phyloP scores from a whole-genome alignment of 1,140 invertebrate genomes.

The Lucilia sericata region DNA sequence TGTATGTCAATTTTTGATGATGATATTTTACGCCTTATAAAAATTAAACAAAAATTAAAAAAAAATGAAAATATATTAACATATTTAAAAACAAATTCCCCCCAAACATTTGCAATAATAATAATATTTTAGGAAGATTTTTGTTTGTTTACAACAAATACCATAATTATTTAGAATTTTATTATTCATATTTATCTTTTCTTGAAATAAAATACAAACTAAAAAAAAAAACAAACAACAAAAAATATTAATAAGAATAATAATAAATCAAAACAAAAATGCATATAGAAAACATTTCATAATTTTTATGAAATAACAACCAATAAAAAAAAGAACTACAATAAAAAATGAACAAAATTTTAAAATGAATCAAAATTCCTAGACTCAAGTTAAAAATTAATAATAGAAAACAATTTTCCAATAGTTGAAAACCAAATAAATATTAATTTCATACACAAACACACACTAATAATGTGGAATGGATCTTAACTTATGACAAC shows the following conservation, averaged over 20 bases:
- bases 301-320: not conserved
- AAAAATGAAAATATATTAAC: conserved; percentile 24
- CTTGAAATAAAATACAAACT: not conserved
- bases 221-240: not conserved
- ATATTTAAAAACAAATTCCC: conserved; percentile 34
- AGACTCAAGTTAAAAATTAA: not conserved
- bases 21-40: conserved; percentile 48
- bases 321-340: not conserved
- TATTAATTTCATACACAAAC: not conserved
- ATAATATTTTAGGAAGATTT: conserved; percentile 25
- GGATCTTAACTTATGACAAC: not conserved
- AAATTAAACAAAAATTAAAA: conserved; percentile 39
- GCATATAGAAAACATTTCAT: conserved; percentile 13
- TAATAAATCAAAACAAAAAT: not conserved
- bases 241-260: conserved; percentile 10
- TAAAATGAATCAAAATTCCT: conserved; percentile 15
- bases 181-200: not conserved
- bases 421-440: not conserved
- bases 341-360: conserved; percentile 25
- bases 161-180: conserved; percentile 1
- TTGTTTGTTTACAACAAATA: not conserved
- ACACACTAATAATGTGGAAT: not conserved
- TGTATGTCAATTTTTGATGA: conserved; percentile 49
- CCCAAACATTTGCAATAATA: conserved; percentile 34
- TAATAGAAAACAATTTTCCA: not conserved